phyloP scores from a whole-genome alignment of 1,140 invertebrate species.

The Papilio machaon region DNA sequence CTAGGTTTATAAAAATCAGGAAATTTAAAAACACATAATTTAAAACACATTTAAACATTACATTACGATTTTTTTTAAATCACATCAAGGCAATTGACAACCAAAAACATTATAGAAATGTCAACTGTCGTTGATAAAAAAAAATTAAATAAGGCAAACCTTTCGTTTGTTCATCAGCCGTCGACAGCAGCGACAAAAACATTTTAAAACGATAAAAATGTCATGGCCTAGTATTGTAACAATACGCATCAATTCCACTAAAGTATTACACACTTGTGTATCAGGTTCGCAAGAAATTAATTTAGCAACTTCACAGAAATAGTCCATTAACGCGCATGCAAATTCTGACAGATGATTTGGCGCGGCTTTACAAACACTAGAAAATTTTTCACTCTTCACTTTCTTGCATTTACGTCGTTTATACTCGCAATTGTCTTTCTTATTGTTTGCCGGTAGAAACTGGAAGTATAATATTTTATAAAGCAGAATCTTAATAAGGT shows the following conservation, averaged over 20 bases:
- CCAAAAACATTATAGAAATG: background rate
- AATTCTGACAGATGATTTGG: background rate
- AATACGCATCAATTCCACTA: background rate
- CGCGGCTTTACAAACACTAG: background rate
- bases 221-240: background rate
- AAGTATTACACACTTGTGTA: background rate
- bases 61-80: background rate
- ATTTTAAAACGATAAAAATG: background rate
- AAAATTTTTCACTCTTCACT: background rate
- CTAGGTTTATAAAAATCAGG: background rate
- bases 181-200: conserved; percentile 1
- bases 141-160: background rate
- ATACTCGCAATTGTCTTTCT: background rate
- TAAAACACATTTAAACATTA: too few species aligned
- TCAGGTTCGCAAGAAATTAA: background rate
- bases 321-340: background rate
- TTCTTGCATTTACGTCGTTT: conserved; percentile 16
- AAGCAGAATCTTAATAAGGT: background rate
- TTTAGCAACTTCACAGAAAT: conserved; percentile 11
- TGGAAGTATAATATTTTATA: background rate
- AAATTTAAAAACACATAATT: background rate
- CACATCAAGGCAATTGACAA: background rate
- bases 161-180: background rate
- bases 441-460: conserved; percentile 5
- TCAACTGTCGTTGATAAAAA: background rate